Evolutionary conservation across 2,888 invertebrate genomes (phyloP), one percentile per base, ranked within the genome.

Genomic region (Chydorus sphaericus): DNA sequence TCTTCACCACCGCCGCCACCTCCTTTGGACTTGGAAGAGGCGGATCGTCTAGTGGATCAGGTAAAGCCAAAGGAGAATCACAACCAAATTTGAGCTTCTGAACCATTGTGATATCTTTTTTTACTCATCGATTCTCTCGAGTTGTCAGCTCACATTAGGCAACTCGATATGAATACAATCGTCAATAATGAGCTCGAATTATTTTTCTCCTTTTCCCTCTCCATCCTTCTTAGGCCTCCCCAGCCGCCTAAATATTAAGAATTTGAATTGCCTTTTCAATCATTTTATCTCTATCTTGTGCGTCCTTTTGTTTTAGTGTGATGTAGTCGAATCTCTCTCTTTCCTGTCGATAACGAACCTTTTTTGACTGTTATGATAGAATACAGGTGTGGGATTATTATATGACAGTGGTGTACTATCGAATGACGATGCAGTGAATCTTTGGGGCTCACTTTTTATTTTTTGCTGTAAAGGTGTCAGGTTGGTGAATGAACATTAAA

Each of bases 211-310:
- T 44, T 26, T 44, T 44, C 44, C 14, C 44, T 44, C n/a, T n/a
- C n/a, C n/a, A 44, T 26, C 28, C 28, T 44, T 28, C 28, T 6
- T 23, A 44, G 44, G 44, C 44, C 28, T 28, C 44, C 11, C 44
- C 44, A 44, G 44, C 44, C 28, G 44, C 44, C 23, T 44, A 44
- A 44, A 44, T 44, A 44, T n/a, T n/a, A n/a, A n/a, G n/a, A n/a
- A n/a, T n/a, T n/a, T n/a, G n/a, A n/a, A n/a, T n/a, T n/a, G n/a
- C n/a, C n/a, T n/a, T n/a, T n/a, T n/a, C n/a, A n/a, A n/a, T n/a
- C n/a, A n/a, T n/a, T n/a, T n/a, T n/a, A n/a, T n/a, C n/a, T n/a
- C n/a, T n/a, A 44, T 23, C 28, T 14, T 44, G 5, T 44, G 14
- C 44, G 26, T 16, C 28, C 26, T 26, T 28, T 44, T 44, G 23